Evolutionary conservation across 2,797 vertebrate species (phyloP).

Genomic region (Pampus argenteus): DNA sequence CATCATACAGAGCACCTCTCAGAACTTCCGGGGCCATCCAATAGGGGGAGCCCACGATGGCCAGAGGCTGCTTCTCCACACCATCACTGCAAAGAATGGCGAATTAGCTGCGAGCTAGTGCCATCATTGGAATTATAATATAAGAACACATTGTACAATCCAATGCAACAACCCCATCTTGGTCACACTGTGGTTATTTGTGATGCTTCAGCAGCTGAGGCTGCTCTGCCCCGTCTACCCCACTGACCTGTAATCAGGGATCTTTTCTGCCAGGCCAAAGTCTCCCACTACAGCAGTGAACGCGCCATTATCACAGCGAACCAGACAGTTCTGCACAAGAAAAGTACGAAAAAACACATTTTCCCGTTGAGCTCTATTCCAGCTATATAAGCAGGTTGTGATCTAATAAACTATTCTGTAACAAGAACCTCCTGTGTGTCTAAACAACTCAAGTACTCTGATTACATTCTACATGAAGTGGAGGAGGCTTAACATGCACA

Average conservation of each 20-base stretch:
- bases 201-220: background rate
- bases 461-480: too few species aligned
- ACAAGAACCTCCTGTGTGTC: too few species aligned
- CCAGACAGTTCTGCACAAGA: constrained; percentile 91
- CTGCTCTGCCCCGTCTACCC: too few species aligned
- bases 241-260: constrained; percentile 92
- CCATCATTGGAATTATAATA: background rate
- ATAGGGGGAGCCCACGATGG: constrained; percentile 94
- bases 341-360: background rate
- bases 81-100: constrained; percentile 80
- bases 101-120: background rate
- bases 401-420: background rate
- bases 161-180: background rate
- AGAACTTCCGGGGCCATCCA: constrained; percentile 98
- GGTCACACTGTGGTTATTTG: background rate
- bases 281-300: constrained; percentile 94
- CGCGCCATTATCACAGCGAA: constrained; percentile 86
- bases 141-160: background rate
- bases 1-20: constrained; percentile 91
- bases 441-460: too few species aligned
- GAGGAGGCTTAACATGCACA: too few species aligned
- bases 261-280: constrained; percentile 97
- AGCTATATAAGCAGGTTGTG: background rate
- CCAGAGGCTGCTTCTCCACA: constrained; percentile 86
- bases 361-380: background rate